A percentile compares a stretch with the other conserved stretches of the same genome.
phyloP scores from a whole-genome alignment of 2,888 invertebrate genomes.

The Drosophila mimetica region DNA sequence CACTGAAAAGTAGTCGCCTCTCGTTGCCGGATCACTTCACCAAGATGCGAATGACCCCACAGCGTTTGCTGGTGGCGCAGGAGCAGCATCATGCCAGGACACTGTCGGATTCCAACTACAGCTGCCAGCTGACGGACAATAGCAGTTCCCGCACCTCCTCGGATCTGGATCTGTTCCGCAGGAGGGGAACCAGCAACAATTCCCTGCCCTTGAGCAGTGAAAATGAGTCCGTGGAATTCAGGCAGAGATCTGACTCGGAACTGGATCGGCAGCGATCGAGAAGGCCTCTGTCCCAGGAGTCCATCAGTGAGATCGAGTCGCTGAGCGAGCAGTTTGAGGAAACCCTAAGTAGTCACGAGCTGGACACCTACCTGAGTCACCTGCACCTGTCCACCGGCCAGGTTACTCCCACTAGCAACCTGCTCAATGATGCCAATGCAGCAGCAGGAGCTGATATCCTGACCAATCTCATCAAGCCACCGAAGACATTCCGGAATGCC shows the following conservation, averaged over 20 bases:
- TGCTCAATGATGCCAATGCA: constrained; percentile 68
- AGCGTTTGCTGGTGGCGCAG: constrained; percentile 53
- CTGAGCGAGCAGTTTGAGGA: constrained; percentile 86
- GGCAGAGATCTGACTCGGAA: constrained; percentile 85
- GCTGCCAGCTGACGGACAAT: constrained; percentile 83
- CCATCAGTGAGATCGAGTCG: constrained; percentile 88
- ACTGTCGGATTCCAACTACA: constrained; percentile 83
- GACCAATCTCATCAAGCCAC: constrained; percentile 83
- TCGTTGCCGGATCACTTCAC: constrained; percentile 84
- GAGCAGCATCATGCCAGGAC: constrained; percentile 82
- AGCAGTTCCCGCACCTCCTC: constrained; percentile 83
- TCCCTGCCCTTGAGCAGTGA: constrained; percentile 82
- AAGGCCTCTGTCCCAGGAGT: constrained; percentile 91
- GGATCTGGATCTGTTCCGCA: constrained; percentile 83
- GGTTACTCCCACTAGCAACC: constrained; percentile 53
- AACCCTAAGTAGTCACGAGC: constrained; percentile 86
- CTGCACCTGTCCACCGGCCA: constrained; percentile 80
- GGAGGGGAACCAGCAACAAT: constrained; percentile 80
- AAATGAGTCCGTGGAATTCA: constrained; percentile 86
- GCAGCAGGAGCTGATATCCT: constrained; percentile 68
- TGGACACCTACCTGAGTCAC: constrained; percentile 89
- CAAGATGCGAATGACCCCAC: constrained; percentile 67
- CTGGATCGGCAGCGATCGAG: constrained; percentile 88
- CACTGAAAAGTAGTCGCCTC: constrained; percentile 82
- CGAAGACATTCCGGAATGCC: constrained; percentile 83